These are phyloP conservation scores for Solenopsis invicta DNA, from an alignment of 1,140 invertebrate genomes.

Conservation along the genomic window DNA sequence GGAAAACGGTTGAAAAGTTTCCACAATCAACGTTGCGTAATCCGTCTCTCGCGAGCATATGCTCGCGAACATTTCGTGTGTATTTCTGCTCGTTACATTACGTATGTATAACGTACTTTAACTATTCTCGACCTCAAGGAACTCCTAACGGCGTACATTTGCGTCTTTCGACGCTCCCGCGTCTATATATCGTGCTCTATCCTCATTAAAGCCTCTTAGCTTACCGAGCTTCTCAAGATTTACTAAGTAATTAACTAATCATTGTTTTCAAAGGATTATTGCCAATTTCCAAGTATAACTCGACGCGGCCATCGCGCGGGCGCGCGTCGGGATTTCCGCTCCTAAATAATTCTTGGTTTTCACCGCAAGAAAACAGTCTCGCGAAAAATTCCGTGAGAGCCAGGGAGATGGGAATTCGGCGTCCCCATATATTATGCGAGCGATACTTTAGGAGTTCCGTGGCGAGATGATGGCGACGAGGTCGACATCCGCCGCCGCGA, in stretches of 20 bases:
- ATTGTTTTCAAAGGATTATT: background rate
- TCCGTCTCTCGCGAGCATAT: conserved; percentile 21
- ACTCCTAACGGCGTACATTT: background rate
- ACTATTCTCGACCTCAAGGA: background rate
- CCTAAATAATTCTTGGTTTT: background rate
- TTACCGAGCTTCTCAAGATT: background rate
- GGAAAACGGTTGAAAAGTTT: background rate
- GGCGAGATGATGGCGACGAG: conserved; percentile 55
- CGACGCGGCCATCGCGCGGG: background rate
- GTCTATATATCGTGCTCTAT: background rate
- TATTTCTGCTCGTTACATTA: conserved; percentile 30
- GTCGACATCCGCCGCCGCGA: conserved; percentile 52
- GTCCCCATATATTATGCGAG: conserved; percentile 32
- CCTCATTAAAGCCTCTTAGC: background rate
- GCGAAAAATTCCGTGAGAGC: background rate
- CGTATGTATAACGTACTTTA: background rate
- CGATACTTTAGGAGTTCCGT: conserved; percentile 43
- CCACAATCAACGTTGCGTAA: conserved; percentile 45
- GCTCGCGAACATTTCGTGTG: background rate
- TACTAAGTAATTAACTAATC: background rate
- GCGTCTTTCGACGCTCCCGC: background rate
- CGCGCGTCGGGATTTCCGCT: background rate
- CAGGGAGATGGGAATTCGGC: conserved; percentile 16
- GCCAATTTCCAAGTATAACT: background rate
- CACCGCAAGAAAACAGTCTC: background rate